phyloP scores from a whole-genome alignment of 1,140 invertebrate genomes.

The Drosophila nigromelanica region DNA sequence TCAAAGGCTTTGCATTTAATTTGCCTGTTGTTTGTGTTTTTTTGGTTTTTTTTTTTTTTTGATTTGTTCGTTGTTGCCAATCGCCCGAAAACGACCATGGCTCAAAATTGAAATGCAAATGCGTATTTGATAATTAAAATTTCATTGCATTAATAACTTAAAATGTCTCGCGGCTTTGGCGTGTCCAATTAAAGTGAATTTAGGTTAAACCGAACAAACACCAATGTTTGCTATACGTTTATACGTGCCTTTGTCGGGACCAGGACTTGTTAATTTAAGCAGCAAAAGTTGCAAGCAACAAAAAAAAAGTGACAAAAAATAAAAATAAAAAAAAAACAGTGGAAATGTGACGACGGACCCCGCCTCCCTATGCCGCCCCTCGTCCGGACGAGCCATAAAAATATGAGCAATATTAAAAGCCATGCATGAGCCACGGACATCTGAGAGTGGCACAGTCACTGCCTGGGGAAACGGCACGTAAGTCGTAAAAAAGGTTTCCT shows the following conservation, averaged over 20 bases:
- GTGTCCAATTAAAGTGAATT: constrained; percentile 64
- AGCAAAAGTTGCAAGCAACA: constrained; percentile 63
- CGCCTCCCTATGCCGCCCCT: constrained; percentile 21
- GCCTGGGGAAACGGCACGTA: constrained; percentile 75
- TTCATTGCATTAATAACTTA: constrained; percentile 69
- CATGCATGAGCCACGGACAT: constrained; percentile 48
- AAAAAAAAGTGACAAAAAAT: constrained; percentile 17
- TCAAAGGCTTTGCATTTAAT: constrained; percentile 27
- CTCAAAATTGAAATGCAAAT: constrained; percentile 24
- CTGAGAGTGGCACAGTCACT: constrained; percentile 38
- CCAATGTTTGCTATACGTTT: constrained; percentile 55
- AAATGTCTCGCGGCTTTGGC: constrained; percentile 62
- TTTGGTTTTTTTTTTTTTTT: not conserved
- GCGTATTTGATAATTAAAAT: constrained; percentile 69
- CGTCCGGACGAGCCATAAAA: constrained; percentile 65
- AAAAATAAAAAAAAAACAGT: constrained; percentile 53
- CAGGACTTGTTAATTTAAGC: constrained; percentile 74
- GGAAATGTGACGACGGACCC: constrained; percentile 73
- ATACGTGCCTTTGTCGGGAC: constrained; percentile 1
- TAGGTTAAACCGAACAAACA: constrained; percentile 71
- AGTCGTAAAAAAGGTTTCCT: constrained; percentile 77
- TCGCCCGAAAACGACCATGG: not conserved
- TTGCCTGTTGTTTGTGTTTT: not conserved
- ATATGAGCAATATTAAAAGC: constrained; percentile 81
- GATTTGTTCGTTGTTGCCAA: constrained; percentile 10